Evolutionary conservation across 2,113 vertebrate genomes (phyloP).

Genomic region (Corvus moneduloides): DNA sequence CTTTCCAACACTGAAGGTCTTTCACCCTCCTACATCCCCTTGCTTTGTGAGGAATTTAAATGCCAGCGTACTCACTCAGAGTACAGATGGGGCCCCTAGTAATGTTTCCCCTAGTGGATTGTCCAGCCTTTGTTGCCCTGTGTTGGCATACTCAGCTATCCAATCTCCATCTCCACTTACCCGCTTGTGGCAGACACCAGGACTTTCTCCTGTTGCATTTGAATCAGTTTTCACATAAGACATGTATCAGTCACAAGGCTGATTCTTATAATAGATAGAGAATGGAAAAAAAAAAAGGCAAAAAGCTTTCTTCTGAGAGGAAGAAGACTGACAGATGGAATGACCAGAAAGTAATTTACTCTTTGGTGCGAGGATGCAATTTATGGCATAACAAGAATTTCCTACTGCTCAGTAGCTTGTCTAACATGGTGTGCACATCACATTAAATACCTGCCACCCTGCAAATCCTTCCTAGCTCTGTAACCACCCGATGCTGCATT

Average conservation of each 20-base stretch:
- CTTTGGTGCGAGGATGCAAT: not conserved
- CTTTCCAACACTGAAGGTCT: not conserved
- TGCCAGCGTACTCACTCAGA: not conserved
- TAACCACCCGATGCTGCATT: accelerated
- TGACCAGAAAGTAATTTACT: not conserved
- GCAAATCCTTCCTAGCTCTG: not conserved
- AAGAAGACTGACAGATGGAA: not conserved
- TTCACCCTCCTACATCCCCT: not conserved
- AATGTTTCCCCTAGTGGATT: not conserved
- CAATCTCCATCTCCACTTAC: not conserved
- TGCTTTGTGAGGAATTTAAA: not conserved
- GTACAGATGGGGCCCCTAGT: not conserved
- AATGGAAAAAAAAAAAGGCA: not conserved
- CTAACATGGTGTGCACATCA: not conserved
- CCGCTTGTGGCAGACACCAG: not conserved
- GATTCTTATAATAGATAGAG: not conserved
- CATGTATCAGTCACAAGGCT: not conserved
- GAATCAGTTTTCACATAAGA: not conserved
- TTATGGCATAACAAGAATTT: not conserved
- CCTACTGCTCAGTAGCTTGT: not conserved
- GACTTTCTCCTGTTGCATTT: not conserved
- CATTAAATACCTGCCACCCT: not conserved
- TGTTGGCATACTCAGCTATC: not conserved
- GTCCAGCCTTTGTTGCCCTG: not conserved
- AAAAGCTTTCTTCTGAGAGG: not conserved